Conservation (phyloP, 2,113 vertebrate genomes). For the Cheilinus undulatus region DNA sequence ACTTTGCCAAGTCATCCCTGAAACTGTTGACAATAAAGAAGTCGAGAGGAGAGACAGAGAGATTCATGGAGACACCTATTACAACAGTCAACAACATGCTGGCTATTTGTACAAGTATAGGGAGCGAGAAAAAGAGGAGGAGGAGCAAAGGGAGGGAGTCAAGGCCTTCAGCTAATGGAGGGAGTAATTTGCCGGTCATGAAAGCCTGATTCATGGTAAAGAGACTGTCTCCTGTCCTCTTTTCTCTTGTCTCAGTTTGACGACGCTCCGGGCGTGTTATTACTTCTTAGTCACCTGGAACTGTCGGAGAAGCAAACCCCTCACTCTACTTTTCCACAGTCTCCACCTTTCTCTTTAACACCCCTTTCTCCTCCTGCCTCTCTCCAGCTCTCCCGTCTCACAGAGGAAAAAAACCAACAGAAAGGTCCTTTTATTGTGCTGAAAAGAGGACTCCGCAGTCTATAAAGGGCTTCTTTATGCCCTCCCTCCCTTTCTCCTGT, state of each 20-base stretch:
- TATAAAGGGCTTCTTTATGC: constrained; percentile 68
- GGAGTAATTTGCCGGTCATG: constrained; percentile 66
- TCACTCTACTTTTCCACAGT: constrained; percentile 22
- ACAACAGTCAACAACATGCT: constrained; percentile 25
- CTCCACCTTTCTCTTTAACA: constrained; percentile 19
- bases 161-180: constrained; percentile 62
- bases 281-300: constrained; percentile 71
- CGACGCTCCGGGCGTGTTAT: constrained; percentile 43
- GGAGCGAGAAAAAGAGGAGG: constrained; percentile 31
- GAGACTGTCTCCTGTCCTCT: constrained; percentile 66
- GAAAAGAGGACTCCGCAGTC: constrained; percentile 48
- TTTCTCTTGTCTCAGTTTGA: constrained; percentile 63
- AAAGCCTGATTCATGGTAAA: constrained; percentile 70
- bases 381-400: constrained; percentile 5
- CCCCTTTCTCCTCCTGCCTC: neutral
- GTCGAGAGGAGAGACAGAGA: constrained; percentile 11
- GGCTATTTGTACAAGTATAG: constrained; percentile 47
- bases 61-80: constrained; percentile 40
- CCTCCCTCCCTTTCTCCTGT: constrained; percentile 37
- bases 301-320: constrained; percentile 43
- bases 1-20: constrained; percentile 27
- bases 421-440: constrained; percentile 58
- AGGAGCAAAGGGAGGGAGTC: constrained; percentile 48
- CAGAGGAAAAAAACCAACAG: constrained; percentile 39
- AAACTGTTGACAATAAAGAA: constrained; percentile 29